Percentiles rank a stretch among this genome's conserved stretches.
Evolutionary conservation across 2,113 vertebrate species (phyloP).

Genomic region (Heterotilapia buettikoferi): DNA sequence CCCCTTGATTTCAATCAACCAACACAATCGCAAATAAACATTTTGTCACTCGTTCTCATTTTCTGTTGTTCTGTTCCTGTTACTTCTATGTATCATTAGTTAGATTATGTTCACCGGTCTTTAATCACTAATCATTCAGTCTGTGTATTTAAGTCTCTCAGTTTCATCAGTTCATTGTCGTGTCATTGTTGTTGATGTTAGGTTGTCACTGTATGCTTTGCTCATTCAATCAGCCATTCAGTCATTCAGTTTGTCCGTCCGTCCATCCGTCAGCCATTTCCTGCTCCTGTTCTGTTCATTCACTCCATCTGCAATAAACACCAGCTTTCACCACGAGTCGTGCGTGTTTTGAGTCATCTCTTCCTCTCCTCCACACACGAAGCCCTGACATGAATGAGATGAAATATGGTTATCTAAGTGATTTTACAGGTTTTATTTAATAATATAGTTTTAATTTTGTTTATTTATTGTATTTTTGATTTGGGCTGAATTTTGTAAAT

Average conservation of each 20-base stretch:
- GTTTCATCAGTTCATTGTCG: not conserved
- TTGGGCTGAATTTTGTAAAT: not conserved
- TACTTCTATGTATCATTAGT: fast-evolving
- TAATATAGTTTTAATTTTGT: not conserved
- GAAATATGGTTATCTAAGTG: not conserved
- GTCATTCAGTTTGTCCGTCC: fast-evolving
- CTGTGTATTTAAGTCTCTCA: not conserved
- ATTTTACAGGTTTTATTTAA: not conserved
- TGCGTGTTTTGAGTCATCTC: fast-evolving
- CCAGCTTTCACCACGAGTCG: fast-evolving
- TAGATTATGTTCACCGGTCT: not conserved
- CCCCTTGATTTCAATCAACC: not conserved
- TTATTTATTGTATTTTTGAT: not conserved
- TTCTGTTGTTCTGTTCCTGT: not conserved
- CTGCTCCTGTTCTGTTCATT: not conserved
- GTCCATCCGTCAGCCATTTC: fast-evolving
- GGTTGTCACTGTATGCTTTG: not conserved
- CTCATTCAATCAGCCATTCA: not conserved
- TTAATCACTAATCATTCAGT: not conserved
- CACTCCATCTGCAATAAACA: not conserved
- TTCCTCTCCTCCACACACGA: not conserved
- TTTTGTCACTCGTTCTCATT: not conserved
- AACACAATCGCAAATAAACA: not conserved
- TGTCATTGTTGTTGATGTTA: not conserved
- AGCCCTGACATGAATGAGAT: not conserved